These are phyloP conservation scores for Pissodes strobi DNA, from an alignment of 1,140 invertebrate genomes.

Conservation along the genomic window DNA sequence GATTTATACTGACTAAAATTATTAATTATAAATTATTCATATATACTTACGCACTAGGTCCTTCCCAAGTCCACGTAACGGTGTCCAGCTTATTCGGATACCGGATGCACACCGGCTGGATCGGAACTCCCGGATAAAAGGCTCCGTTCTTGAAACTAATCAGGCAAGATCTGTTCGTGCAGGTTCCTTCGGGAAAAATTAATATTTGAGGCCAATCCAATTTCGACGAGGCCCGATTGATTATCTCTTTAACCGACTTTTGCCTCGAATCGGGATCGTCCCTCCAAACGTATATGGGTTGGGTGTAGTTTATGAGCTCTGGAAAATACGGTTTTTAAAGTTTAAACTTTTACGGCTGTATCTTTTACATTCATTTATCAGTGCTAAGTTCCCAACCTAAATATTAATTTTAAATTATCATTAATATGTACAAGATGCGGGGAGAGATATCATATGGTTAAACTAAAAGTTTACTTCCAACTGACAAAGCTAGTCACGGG, in stretches of 20 bases:
- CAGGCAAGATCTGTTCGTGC: conserved; percentile 89
- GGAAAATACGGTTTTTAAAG: conserved; percentile 44
- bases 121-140: conserved; percentile 90
- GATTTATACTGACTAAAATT: not conserved
- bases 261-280: conserved; percentile 91
- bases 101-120: conserved; percentile 90
- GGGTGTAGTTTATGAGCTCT: conserved; percentile 91
- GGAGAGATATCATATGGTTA: too few relatives aligned
- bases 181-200: conserved; percentile 95
- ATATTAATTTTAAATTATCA: conserved; percentile 14
- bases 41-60: conserved; percentile 86
- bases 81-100: conserved; percentile 93
- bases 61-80: conserved; percentile 97
- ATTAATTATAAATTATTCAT: not conserved
- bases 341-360: not conserved
- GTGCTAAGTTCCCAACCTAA: not conserved
- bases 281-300: conserved; percentile 91
- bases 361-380: not conserved
- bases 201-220: conserved; percentile 92
- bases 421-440: too few relatives aligned
- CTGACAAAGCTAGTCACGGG: too few relatives aligned
- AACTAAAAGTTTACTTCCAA: too few relatives aligned
- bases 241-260: conserved; percentile 90
- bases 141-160: conserved; percentile 91
- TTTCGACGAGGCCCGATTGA: conserved; percentile 78